These are phyloP conservation scores for Loripinus fragilis DNA, from an alignment of 2,888 invertebrate genomes.

Conservation along the genomic window DNA sequence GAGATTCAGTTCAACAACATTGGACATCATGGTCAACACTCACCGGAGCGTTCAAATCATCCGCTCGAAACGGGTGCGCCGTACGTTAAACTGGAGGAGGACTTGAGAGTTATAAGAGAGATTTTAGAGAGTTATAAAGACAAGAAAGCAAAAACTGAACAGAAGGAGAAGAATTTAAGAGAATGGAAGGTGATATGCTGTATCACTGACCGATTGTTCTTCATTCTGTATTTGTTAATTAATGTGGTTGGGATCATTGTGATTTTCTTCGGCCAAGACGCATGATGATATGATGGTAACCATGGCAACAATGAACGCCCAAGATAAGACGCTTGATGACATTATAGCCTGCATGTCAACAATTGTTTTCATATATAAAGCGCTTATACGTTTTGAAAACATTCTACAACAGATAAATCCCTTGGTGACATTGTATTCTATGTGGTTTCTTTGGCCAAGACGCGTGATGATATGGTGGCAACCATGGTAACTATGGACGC, in stretches of 20 bases:
- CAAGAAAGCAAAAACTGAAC: conserved; percentile 74
- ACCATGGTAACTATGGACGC: too few species aligned
- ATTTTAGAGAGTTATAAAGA: conserved; percentile 77
- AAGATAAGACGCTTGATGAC: too few species aligned
- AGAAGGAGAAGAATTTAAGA: conserved; percentile 72
- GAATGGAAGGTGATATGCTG: conserved; percentile 81
- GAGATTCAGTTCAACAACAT: conserved; percentile 41
- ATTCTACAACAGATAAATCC: too few species aligned
- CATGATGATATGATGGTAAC: too few species aligned
- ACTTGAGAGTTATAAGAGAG: conserved; percentile 75
- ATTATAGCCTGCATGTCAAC: too few species aligned
- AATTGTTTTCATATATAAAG: too few species aligned
- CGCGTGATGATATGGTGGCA: too few species aligned
- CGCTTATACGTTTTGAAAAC: too few species aligned
- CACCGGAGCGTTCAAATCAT: conserved; percentile 6
- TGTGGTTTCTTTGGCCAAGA: conserved; percentile 71
- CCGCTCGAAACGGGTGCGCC: conserved; percentile 19
- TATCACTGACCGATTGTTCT: conserved; percentile 79
- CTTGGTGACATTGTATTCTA: too few species aligned
- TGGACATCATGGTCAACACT: conserved; percentile 26
- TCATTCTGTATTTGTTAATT: conserved; percentile 75
- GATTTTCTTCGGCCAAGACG: conserved; percentile 72
- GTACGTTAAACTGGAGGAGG: conserved; percentile 56
- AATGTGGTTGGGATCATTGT: conserved; percentile 76
- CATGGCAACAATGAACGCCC: too few species aligned